Evolutionary conservation across 2,113 vertebrate species (phyloP), one percentile per base, ranked within the genome.

Genomic region (Ploceus nigricollis): DNA sequence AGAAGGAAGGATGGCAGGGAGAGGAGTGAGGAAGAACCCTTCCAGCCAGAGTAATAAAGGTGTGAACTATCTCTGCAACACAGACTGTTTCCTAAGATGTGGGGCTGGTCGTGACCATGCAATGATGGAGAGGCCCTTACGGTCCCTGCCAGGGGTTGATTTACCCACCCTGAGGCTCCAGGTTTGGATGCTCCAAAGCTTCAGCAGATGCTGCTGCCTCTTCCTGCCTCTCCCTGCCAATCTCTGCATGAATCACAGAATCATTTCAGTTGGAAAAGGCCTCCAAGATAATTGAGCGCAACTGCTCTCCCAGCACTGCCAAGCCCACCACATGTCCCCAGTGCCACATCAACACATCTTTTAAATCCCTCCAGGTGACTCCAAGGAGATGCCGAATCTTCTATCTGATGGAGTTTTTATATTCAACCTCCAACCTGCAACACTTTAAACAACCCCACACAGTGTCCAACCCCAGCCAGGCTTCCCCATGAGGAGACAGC

Each of bases 1-100:
- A 60, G 61, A 35, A 70, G 63, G 48, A 82, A 64, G 48, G 66
- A 69, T 48, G 24, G 20, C 21, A 5, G 23, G 35, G 19, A 88
- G 37, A 76, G 44, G 45, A 77, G 37, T 14, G 35, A 58, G 42
- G 39, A 27, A 77, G 75, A 80, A 30, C 12, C 23, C 54, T 69
- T 88, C 63, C 82, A 73, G 85, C 79, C 69, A 37, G 30, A 90
- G 39, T 58, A 97, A 94, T 97, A 97, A 97, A 96, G 42, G 64
- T 82, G 42, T 90, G 71, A 95, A 57, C 44, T 37, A 17, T 17
- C 24, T 48, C 31, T 82, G 77, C 0, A 11, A 48, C 57, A 31
- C 53, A 6, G 58, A 27, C 23, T 85, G 39, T 69, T 96, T 89
- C 72, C 42, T 80, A 47, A 47, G 44, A 24, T 15, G 48, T 16